Percentiles rank a stretch among this genome's conserved stretches.
These are phyloP conservation scores for Trichomalopsis sarcophagae DNA, from an alignment of 1,140 invertebrate genomes.

Conservation along the genomic window DNA sequence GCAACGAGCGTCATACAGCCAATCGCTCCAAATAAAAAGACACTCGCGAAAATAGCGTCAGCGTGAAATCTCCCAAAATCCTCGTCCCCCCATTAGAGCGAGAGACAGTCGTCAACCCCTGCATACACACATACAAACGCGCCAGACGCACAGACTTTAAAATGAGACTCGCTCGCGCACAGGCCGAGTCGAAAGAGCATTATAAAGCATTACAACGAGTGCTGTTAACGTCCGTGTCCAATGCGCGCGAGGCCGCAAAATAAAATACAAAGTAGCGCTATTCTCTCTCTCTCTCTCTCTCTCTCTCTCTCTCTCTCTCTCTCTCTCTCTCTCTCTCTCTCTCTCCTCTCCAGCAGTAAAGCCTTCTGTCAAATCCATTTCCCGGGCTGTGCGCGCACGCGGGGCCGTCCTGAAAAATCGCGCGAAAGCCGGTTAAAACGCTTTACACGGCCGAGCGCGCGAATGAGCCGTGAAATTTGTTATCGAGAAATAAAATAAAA, in stretches of 20 bases:
- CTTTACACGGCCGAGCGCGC: conserved; percentile 50
- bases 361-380: conserved; percentile 73
- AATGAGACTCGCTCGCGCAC: neutral
- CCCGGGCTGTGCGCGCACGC: conserved; percentile 50
- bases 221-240: conserved; percentile 74
- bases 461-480: conserved; percentile 51
- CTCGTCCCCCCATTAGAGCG: neutral
- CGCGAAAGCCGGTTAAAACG: conserved; percentile 58
- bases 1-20: too few relatives aligned
- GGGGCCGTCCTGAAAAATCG: conserved; percentile 45
- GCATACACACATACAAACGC: neutral
- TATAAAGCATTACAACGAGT: conserved; percentile 74
- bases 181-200: conserved; percentile 60
- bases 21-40: too few relatives aligned
- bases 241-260: conserved; percentile 63
- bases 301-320: too few relatives aligned
- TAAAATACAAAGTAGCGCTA: conserved; percentile 70
- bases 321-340: too few relatives aligned
- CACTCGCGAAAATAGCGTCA: neutral
- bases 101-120: neutral
- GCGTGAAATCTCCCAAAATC: neutral
- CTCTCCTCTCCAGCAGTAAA: conserved; percentile 60
- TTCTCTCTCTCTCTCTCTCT: neutral
- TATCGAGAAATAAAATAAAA: conserved; percentile 9
- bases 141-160: conserved; percentile 14